Percentiles rank a stretch among this genome's conserved stretches.
phyloP scores from a whole-genome alignment of 1,140 invertebrate species.

The Macrocentrus cingulum region DNA sequence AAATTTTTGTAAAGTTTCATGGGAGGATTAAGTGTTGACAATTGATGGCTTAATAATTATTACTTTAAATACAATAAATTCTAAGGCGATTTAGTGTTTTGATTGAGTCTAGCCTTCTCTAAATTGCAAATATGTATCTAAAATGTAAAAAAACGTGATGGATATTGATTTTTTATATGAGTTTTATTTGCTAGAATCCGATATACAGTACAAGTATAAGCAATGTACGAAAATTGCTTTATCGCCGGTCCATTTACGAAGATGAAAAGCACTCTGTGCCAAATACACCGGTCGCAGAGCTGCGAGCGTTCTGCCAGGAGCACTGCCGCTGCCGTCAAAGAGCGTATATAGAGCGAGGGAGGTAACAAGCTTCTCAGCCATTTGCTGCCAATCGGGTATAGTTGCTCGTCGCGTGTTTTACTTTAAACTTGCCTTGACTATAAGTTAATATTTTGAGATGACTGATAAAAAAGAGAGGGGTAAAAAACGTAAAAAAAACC shows the following conservation, averaged over 20 bases:
- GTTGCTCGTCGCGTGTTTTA: constrained; percentile 9
- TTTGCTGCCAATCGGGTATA: constrained; percentile 9
- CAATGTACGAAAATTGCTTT: constrained; percentile 59
- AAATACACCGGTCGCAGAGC: constrained; percentile 46
- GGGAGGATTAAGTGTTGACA: too few species aligned
- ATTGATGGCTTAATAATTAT: too few species aligned
- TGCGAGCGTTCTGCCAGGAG: constrained; percentile 17
- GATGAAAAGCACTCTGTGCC: constrained; percentile 58
- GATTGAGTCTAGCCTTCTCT: too few species aligned
- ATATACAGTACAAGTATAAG: constrained; percentile 42
- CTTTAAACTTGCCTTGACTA: constrained; percentile 14
- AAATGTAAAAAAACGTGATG: too few species aligned
- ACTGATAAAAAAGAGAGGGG: too few species aligned
- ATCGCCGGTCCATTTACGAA: constrained; percentile 56
- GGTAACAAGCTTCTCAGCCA: constrained; percentile 8
- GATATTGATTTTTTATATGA: too few species aligned
- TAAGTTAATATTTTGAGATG: not conserved
- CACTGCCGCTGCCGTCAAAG: constrained; percentile 7
- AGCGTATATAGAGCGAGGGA: not conserved
- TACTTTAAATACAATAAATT: too few species aligned
- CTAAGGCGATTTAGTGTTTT: too few species aligned
- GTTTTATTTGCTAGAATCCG: too few species aligned
- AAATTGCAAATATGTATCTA: too few species aligned
- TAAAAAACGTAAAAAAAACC: too few species aligned
- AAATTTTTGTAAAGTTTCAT: too few species aligned